Evolutionary conservation across 2,113 vertebrate genomes (phyloP).

Genomic region (Acinonyx jubatus): DNA sequence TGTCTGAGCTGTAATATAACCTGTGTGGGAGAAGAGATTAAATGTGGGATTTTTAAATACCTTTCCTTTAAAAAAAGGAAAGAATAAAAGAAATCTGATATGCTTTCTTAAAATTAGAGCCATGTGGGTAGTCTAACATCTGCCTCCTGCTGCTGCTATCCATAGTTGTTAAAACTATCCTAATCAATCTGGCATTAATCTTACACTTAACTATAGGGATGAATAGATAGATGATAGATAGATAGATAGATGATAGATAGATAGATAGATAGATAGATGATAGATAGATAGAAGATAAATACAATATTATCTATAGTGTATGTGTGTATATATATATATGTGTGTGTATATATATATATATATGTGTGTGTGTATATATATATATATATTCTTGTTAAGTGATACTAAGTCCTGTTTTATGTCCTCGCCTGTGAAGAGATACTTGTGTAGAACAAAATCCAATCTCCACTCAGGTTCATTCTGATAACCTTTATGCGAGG

Average conservation of each 20-base stretch:
- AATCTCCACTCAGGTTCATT: not conserved
- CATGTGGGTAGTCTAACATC: not conserved
- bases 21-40: constrained; percentile 1
- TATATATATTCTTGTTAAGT: not conserved
- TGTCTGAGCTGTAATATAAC: constrained; percentile 30
- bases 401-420: constrained; percentile 6
- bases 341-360: too few species aligned
- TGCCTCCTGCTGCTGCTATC: constrained; percentile 3
- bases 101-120: constrained; percentile 27
- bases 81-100: not conserved
- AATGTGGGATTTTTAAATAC: constrained; percentile 2
- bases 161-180: not conserved
- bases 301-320: too few species aligned
- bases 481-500: not conserved
- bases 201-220: not conserved
- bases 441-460: not conserved
- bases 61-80: not conserved
- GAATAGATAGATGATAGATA: too few species aligned
- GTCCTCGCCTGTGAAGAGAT: not conserved
- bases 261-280: too few species aligned
- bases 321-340: too few species aligned
- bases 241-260: too few species aligned
- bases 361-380: not conserved
- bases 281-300: too few species aligned
- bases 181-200: not conserved